A percentile compares a stretch with the other conserved stretches of the same genome.
Conservation (phyloP, 2,888 invertebrate species). For the Acleris laterana region DNA sequence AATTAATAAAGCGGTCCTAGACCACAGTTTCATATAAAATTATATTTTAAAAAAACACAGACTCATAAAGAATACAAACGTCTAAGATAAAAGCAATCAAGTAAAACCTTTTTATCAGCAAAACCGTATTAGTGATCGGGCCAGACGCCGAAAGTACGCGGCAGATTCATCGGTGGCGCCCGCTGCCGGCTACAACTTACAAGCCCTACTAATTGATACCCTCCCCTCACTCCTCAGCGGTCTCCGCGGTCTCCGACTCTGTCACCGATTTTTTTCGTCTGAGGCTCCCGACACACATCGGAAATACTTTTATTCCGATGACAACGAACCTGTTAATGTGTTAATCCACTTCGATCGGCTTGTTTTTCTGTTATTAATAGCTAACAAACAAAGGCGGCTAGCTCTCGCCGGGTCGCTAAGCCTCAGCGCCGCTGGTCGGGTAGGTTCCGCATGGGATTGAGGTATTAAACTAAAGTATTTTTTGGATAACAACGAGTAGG, state of each 20-base stretch:
- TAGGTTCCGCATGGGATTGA: conserved; percentile 30
- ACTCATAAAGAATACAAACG: neutral
- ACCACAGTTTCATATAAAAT: no score
- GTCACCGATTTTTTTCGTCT: conserved; percentile 59
- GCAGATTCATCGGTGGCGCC: conserved; percentile 34
- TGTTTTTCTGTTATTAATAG: conserved; percentile 75
- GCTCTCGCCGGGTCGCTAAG: conserved; percentile 44
- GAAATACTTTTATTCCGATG: conserved; percentile 79
- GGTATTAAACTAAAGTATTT: conserved; percentile 41
- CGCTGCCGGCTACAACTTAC: conserved; percentile 27
- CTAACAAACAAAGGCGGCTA: conserved; percentile 61
- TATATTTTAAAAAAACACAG: neutral
- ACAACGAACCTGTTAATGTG: conserved; percentile 74
- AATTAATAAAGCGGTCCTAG: no score
- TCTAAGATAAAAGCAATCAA: conserved; percentile 11
- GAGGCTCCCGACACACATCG: conserved; percentile 55
- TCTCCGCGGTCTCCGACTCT: conserved; percentile 50
- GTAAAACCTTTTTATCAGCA: conserved; percentile 18
- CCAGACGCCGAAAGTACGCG: conserved; percentile 9
- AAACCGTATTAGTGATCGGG: conserved; percentile 5
- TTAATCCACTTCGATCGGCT: conserved; percentile 78
- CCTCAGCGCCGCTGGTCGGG: conserved; percentile 36
- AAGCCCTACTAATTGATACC: conserved; percentile 49
- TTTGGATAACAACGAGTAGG: conserved; percentile 52
- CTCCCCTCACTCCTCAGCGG: conserved; percentile 51